Conservation (phyloP, 2,113 vertebrate genomes). For the Platycercus adscitus region DNA sequence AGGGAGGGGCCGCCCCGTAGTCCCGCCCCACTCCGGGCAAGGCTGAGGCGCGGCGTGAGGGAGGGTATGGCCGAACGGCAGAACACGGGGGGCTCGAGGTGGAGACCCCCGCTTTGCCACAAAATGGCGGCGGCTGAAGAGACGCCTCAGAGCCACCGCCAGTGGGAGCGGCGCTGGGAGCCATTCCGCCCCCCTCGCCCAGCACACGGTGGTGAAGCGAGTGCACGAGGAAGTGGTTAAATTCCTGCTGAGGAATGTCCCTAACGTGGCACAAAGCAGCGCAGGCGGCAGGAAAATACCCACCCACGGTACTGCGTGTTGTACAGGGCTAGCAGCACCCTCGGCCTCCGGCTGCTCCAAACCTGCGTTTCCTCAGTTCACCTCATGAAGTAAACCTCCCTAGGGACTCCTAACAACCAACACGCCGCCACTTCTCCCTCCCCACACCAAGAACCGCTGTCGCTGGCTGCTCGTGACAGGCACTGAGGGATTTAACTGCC, state of each 20-base stretch:
- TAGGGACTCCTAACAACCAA: accelerated
- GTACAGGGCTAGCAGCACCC: accelerated
- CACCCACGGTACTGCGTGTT: accelerated
- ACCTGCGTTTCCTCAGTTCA: accelerated
- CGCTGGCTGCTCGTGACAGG: neutral
- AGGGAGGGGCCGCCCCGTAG: neutral
- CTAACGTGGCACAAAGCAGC: neutral
- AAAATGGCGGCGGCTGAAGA: neutral
- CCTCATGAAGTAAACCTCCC: neutral
- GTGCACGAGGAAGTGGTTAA: accelerated
- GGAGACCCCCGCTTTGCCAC: too few relatives aligned
- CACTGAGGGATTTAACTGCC: neutral
- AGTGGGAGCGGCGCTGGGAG: accelerated
- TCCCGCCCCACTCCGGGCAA: neutral
- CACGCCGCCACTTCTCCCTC: accelerated
- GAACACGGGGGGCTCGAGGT: too few relatives aligned
- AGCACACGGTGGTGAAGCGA: neutral
- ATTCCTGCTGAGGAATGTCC: neutral
- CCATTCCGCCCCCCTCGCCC: accelerated
- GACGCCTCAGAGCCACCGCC: accelerated
- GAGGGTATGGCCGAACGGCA: too few relatives aligned
- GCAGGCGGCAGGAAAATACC: accelerated
- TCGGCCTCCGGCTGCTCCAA: neutral
- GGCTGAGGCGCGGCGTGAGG: too few relatives aligned
- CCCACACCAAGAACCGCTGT: accelerated